A percentile compares a stretch with the other conserved stretches of the same genome.
Conservation (phyloP, 1,140 invertebrate genomes). For the Drosophila bocki region DNA sequence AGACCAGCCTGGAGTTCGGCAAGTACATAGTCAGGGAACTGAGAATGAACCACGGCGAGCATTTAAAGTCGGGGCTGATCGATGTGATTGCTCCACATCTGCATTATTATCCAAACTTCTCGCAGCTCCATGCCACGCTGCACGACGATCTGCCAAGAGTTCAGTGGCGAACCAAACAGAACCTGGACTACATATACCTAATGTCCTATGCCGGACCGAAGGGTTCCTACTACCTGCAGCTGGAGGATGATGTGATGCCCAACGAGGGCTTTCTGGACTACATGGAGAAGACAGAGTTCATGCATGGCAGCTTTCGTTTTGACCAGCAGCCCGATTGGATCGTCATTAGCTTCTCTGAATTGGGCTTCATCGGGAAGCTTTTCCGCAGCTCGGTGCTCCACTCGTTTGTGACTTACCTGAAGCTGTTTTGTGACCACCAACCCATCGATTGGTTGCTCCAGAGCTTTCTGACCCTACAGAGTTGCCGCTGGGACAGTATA, state of each 20-base stretch:
- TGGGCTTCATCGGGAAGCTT: conserved; percentile 53
- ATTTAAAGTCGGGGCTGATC: conserved; percentile 36
- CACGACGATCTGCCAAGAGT: conserved; percentile 17
- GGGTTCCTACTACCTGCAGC: conserved; percentile 51
- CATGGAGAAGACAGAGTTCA: conserved; percentile 5
- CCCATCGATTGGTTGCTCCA: conserved; percentile 56
- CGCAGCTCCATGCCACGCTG: conserved; percentile 1
- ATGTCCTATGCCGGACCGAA: conserved; percentile 46
- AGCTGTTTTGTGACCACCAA: conserved; percentile 46
- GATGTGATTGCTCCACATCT: conserved; percentile 42
- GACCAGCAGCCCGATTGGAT: conserved; percentile 32
- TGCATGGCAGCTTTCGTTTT: conserved; percentile 28
- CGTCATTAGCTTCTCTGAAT: conserved; percentile 53
- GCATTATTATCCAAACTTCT: conserved; percentile 49
- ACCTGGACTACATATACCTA: conserved; percentile 47
- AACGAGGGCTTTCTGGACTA: conserved; percentile 34
- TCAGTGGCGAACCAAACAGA: conserved; percentile 41
- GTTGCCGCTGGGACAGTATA: conserved; percentile 50
- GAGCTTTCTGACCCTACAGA: conserved; percentile 37
- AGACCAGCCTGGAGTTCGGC: conserved; percentile 12
- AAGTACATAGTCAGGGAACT: conserved; percentile 19
- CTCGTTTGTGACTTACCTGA: conserved; percentile 15
- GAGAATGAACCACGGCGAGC: background rate
- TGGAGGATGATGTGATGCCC: conserved; percentile 39
- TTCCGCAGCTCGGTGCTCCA: conserved; percentile 20